Evolutionary conservation across 2,113 vertebrate species (phyloP).

Genomic region (Salvelinus namaycush): DNA sequence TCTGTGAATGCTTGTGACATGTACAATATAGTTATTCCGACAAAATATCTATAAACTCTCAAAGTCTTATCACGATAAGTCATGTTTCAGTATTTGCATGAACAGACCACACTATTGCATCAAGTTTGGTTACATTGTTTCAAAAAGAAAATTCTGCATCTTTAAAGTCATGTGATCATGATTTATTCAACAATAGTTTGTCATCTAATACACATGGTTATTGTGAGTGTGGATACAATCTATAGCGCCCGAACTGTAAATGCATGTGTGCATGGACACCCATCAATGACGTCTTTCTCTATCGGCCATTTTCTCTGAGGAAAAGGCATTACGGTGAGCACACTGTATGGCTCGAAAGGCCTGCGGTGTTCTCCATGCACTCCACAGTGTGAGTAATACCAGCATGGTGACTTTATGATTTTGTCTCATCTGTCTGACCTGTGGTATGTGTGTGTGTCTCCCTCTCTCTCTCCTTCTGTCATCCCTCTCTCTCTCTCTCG

Average conservation of each 20-base stretch:
- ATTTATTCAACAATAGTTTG: neutral
- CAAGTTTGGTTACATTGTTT: neutral
- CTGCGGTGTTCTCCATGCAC: conserved; percentile 7
- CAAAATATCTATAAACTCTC: too few species aligned
- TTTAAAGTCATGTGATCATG: neutral
- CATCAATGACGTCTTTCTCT: conserved; percentile 14
- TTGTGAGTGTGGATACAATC: conserved; percentile 8
- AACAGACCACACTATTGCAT: too few species aligned
- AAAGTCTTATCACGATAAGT: too few species aligned
- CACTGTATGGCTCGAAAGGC: neutral
- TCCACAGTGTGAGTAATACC: conserved; percentile 22
- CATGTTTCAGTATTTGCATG: too few species aligned
- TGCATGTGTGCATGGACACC: neutral
- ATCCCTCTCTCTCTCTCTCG: conserved; percentile 3
- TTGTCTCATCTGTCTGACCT: conserved; percentile 18
- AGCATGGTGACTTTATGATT: conserved; percentile 39
- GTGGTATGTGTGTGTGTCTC: conserved; percentile 2
- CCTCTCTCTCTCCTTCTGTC: conserved; percentile 7
- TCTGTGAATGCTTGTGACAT: too few species aligned
- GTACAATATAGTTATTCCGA: too few species aligned
- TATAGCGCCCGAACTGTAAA: neutral
- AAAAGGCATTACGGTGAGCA: conserved; percentile 4
- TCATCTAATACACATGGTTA: neutral
- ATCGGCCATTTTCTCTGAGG: conserved; percentile 1
- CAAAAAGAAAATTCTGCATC: conserved; percentile 27